phyloP scores from a whole-genome alignment of 2,113 vertebrate species.

The Oxyura jamaicensis region DNA sequence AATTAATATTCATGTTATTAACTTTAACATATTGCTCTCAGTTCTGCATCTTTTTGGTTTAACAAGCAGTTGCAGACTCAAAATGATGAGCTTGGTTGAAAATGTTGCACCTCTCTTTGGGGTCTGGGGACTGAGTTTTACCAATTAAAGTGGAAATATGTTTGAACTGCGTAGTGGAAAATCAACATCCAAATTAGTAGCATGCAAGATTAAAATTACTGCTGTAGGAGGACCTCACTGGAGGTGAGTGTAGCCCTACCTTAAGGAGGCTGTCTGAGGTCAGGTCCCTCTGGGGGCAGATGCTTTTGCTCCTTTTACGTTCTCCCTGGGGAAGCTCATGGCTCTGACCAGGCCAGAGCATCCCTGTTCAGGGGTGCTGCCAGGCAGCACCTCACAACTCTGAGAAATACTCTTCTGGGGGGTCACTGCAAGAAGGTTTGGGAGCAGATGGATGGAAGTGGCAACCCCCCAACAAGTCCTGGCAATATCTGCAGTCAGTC shows the following conservation, averaged over 20 bases:
- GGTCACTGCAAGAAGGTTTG: background rate
- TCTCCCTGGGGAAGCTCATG: background rate
- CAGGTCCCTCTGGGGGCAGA: background rate
- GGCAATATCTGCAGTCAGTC: background rate
- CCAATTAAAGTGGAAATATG: slow-evolving; percentile 59
- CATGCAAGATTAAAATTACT: background rate
- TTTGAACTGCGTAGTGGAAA: background rate
- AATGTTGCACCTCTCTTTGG: slow-evolving; percentile 42
- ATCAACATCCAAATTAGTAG: slow-evolving; percentile 38
- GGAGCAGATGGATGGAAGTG: background rate
- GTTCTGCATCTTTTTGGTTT: slow-evolving; percentile 40
- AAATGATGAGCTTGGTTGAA: slow-evolving; percentile 55
- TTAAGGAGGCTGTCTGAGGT: background rate
- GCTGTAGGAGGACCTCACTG: background rate
- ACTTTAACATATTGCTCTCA: slow-evolving; percentile 29
- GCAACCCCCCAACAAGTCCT: background rate
- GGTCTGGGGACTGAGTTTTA: slow-evolving; percentile 46
- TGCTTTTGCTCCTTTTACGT: background rate
- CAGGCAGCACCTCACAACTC: too few species aligned
- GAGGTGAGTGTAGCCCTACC: background rate
- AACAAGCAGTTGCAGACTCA: slow-evolving; percentile 39
- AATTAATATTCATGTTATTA: slow-evolving; percentile 59
- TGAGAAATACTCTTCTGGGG: background rate
- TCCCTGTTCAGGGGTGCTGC: background rate
- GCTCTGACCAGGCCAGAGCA: background rate